These are phyloP conservation scores for Leptoclinus maculatus DNA, from an alignment of 2,797 vertebrate species.

Conservation along the genomic window DNA sequence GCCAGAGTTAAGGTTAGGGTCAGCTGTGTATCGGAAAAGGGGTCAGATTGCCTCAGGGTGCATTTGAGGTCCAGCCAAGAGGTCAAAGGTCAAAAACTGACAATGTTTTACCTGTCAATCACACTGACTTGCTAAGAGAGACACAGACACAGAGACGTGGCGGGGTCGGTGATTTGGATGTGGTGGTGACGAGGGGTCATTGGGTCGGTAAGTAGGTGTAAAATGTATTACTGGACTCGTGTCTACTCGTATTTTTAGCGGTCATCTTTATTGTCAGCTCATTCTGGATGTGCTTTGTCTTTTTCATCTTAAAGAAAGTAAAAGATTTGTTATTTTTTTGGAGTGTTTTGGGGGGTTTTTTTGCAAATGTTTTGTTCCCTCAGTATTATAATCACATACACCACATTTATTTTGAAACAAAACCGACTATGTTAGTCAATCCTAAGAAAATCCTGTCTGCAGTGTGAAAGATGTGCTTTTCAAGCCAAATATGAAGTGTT, in stretches of 20 bases:
- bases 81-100: constrained; percentile 61
- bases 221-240: constrained; percentile 21
- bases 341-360: neutral
- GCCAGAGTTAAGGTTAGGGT: constrained; percentile 37
- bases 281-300: neutral
- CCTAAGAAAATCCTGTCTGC: neutral
- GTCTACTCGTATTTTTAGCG: neutral
- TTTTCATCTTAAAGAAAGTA: neutral
- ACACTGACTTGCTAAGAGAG: constrained; percentile 31
- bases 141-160: constrained; percentile 22
- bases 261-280: neutral
- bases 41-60: constrained; percentile 53
- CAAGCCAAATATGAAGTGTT: neutral
- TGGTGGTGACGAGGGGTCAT: constrained; percentile 41
- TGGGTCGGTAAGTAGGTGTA: constrained; percentile 40
- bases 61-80: constrained; percentile 42
- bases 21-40: constrained; percentile 5
- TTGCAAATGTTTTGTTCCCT: neutral
- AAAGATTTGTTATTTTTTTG: too few relatives aligned
- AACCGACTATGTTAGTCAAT: neutral
- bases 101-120: constrained; percentile 68
- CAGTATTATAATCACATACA: neutral
- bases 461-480: constrained; percentile 17
- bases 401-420: neutral
- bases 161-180: constrained; percentile 34